Conservation (phyloP, 2,888 invertebrate genomes). For the Drosophila basisetae region DNA sequence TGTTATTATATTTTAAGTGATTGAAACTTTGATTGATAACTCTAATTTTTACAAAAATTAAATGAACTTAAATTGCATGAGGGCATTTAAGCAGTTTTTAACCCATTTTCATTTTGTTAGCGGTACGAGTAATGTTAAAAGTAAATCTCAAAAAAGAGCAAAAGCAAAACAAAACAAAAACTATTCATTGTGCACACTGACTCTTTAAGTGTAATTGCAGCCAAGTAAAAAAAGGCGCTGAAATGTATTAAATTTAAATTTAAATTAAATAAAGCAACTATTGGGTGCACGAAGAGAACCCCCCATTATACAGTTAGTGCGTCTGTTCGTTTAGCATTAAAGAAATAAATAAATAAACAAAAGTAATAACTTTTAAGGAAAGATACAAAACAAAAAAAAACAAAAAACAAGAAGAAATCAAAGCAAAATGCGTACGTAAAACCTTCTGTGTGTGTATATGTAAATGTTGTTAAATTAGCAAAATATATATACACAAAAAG, state of each 20-base stretch:
- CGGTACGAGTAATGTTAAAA: slow-evolving; percentile 40
- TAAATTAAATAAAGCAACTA: slow-evolving; percentile 53
- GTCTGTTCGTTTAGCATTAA: slow-evolving; percentile 56
- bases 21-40: slow-evolving; percentile 56
- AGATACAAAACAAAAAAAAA: slow-evolving; percentile 21
- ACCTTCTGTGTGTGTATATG: slow-evolving; percentile 74
- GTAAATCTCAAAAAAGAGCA: slow-evolving; percentile 36
- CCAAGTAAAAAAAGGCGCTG: slow-evolving; percentile 41
- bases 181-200: slow-evolving; percentile 42
- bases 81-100: slow-evolving; percentile 67
- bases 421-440: slow-evolving; percentile 65
- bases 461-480: slow-evolving; percentile 78
- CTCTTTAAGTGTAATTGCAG: slow-evolving; percentile 54
- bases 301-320: slow-evolving; percentile 49
- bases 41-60: slow-evolving; percentile 55
- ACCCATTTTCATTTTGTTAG: slow-evolving; percentile 65
- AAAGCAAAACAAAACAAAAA: slow-evolving; percentile 11
- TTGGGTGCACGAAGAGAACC: slow-evolving; percentile 30
- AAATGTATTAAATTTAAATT: slow-evolving; percentile 69
- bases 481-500: slow-evolving; percentile 72
- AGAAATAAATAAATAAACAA: slow-evolving; percentile 13
- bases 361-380: slow-evolving; percentile 25
- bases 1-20: slow-evolving; percentile 78
- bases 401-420: slow-evolving; percentile 3
- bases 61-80: slow-evolving; percentile 45